These are phyloP conservation scores for Polypterus bichir DNA, from an alignment of 2,113 vertebrate species.

Conservation along the genomic window DNA sequence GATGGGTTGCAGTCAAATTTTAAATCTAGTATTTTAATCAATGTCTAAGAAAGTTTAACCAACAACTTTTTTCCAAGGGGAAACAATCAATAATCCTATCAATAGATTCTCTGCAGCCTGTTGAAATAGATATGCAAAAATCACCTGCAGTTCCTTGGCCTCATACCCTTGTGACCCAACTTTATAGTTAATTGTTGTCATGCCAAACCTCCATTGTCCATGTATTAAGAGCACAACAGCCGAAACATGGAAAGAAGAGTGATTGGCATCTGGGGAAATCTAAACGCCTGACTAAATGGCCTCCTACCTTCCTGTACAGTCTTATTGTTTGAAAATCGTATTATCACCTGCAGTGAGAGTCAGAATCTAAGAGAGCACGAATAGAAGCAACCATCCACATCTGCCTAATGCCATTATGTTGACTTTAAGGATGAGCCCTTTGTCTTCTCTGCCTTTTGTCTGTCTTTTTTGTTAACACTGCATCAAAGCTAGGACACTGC, in stretches of 20 bases:
- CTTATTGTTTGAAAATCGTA: slow-evolving; percentile 27
- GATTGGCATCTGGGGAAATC: slow-evolving; percentile 20
- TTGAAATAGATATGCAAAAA: slow-evolving; percentile 7
- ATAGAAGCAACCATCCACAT: slow-evolving; percentile 25
- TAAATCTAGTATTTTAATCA: no score
- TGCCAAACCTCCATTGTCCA: background rate
- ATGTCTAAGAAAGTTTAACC: no score
- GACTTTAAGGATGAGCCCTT: slow-evolving; percentile 15
- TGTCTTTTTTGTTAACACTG: background rate
- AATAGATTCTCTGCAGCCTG: background rate
- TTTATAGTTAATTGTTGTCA: slow-evolving; percentile 5
- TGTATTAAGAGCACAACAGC: slow-evolving; percentile 16
- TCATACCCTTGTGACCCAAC: background rate
- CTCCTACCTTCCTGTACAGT: slow-evolving; percentile 18
- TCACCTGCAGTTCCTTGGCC: slow-evolving; percentile 2
- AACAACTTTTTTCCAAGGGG: background rate
- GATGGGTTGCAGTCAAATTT: no score
- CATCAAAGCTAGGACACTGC: no score
- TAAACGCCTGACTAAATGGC: slow-evolving; percentile 21
- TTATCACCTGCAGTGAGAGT: slow-evolving; percentile 26
- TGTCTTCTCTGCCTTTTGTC: slow-evolving; percentile 23
- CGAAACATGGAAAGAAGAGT: slow-evolving; percentile 3
- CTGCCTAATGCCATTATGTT: slow-evolving; percentile 26
- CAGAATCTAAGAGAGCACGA: slow-evolving; percentile 19
- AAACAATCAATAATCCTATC: slow-evolving; percentile 6